Base-by-base conservation (phyloP, 2,797 vertebrate genomes). In the Hydrocynus forskahlii region DNA sequence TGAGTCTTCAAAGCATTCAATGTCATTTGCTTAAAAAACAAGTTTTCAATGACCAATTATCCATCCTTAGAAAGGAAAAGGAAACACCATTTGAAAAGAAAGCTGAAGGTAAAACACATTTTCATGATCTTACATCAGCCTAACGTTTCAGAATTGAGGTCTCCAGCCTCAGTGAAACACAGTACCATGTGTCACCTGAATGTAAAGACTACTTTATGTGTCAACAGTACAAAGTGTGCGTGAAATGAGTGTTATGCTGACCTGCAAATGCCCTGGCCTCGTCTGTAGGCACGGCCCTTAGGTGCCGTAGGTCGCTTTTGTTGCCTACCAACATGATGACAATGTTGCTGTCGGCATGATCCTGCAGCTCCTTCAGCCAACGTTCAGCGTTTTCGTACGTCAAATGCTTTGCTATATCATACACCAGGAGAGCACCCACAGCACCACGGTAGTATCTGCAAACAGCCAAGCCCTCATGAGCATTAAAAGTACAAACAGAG, bases 271-370 rank as follows among this genome's bases (percentile, higher is more conserved):
- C 94, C 85, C 84, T 93, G 79, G 95, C 95, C 87, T 96, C 94
- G 0, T 96, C 95, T 0, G 94, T 95, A 85, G 96, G 95, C 83
- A 97, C 96, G 0, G 96, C 95, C 21, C 95, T 88, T 3, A 97
- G 92, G 89, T 97, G 95, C 52, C 95, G 88, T 74, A 97, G 91
- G 88, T 96, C 96, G 0, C 95, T 96, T 89, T 96, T 97, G 93
- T 96, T 96, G 71, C 96, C 96, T 86, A 96, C 95, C 48, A 96
- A 88, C 96, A 97, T 96, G 91, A 97, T 95, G 91, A 96, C 94
- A 0, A 96, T 96, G 92, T 96, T 96, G 91, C 89, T 91, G 0
- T 97, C 96, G 0, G 96, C 95, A 0, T 97, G 96, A 88, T 96
- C 96, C 90, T 95, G 95, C 89, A 97, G 92, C 92, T 96, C 96